Evolutionary conservation across 2,888 invertebrate genomes (phyloP).

Genomic region (Diloba caeruleocephala): DNA sequence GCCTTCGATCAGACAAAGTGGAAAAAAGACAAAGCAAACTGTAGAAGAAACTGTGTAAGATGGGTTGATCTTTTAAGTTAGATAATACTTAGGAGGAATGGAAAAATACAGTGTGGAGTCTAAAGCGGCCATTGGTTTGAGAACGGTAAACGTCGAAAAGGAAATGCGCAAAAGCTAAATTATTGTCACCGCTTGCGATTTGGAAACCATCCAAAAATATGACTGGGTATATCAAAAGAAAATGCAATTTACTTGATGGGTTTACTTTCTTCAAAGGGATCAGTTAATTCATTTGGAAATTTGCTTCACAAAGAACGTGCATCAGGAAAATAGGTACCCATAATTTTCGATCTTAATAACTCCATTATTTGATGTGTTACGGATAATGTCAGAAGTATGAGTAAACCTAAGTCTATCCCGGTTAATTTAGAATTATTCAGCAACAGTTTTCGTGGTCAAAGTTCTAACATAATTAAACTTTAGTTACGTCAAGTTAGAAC

Average conservation of each 20-base stretch:
- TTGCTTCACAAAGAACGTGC: conserved; percentile 9
- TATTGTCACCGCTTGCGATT: conserved; percentile 32
- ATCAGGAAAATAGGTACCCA: conserved; percentile 4
- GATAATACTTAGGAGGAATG: not conserved
- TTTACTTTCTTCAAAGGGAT: conserved; percentile 11
- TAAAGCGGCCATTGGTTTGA: conserved; percentile 16
- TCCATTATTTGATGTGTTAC: not conserved
- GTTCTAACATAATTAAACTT: not conserved
- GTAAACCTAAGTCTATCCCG: no score
- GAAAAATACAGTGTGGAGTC: not conserved
- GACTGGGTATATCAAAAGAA: conserved; percentile 19
- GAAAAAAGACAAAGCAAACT: no score
- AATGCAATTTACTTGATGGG: conserved; percentile 35
- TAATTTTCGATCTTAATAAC: conserved; percentile 15
- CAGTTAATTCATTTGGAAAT: conserved; percentile 11
- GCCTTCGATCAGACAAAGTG: no score
- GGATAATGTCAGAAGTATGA: conserved; percentile 4
- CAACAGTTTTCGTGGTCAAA: not conserved
- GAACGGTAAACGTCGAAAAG: conserved; percentile 20
- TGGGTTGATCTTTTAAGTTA: no score
- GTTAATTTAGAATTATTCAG: not conserved
- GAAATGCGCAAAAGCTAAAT: conserved; percentile 23
- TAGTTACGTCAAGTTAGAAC: conserved; percentile 6
- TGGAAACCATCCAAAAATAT: conserved; percentile 47
- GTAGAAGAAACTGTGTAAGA: no score